Base-by-base conservation (phyloP, 2,797 vertebrate genomes). In the Hemibagrus guttatus region DNA sequence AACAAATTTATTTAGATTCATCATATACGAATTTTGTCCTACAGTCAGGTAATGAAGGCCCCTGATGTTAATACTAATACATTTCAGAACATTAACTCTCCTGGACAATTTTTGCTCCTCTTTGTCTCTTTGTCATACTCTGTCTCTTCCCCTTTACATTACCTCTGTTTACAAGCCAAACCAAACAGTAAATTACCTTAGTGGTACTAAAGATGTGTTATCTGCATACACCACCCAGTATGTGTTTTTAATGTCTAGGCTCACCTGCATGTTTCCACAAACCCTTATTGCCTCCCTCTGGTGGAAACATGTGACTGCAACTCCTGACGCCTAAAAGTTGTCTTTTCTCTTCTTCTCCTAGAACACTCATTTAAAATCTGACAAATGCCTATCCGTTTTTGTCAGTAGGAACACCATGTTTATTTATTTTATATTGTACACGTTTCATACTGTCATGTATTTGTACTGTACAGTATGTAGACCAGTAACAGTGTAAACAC, bases 221-320 rank as follows among this genome's bases (percentile, higher is more conserved):
- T 26, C 4, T 46, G 2, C 0, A 26, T 46, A 13, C 9, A 12
- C 23, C 42, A 49, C 42, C 12, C 9, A 35, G 66, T 14, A 19
- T 12, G n/a, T 13, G 16, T 66, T 42, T 71, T 39, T 39, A 9
- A 11, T 1, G 17, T 69, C 31, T 69, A 35, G 17, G 17, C 2
- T 39, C 66, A 69, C 31, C 31, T 69, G 66, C 31, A 42, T 72
- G 13, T 49, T 74, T 74, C 19, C 28, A 31, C 75, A 21, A 35
- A 21, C 23, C 54, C 42, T 81, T 71, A 64, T 35, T 64, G 85
- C 79, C 66, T n/a, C 79, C 39, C 28, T 74, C 54, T 82, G 85
- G 68, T 54, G 7, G 74, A 54, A 39, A 58, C 11, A 28, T 58
- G 54, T 54, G 8, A 5, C 2, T 79, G 54, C 75, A 21, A 6